phyloP scores from a whole-genome alignment of 2,888 invertebrate genomes.

The Charanyca ferruginea region DNA sequence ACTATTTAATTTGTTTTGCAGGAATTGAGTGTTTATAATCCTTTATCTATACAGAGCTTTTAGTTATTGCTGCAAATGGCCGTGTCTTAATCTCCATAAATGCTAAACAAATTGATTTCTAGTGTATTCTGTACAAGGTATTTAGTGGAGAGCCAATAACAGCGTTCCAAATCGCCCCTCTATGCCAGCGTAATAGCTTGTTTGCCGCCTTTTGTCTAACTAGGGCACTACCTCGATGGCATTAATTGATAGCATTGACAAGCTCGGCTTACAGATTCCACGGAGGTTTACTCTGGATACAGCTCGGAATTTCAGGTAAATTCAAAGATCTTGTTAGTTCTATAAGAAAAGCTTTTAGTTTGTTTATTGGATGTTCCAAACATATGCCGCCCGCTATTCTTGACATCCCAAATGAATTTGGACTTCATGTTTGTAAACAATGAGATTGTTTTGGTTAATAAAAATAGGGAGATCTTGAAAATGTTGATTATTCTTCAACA shows the following conservation, averaged over 20 bases:
- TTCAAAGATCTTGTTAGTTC: slow-evolving; percentile 57
- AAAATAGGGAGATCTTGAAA: slow-evolving; percentile 42
- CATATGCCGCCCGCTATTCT: slow-evolving; percentile 18
- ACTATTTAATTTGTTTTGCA: not conserved
- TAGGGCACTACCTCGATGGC: slow-evolving; percentile 82
- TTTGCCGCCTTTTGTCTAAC: slow-evolving; percentile 82
- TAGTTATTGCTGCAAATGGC: slow-evolving; percentile 35
- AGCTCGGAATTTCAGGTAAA: slow-evolving; percentile 65
- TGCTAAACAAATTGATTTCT: slow-evolving; percentile 50
- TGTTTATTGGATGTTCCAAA: slow-evolving; percentile 29
- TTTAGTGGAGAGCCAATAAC: slow-evolving; percentile 71
- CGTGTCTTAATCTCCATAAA: slow-evolving; percentile 40
- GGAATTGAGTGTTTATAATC: slow-evolving; percentile 3
- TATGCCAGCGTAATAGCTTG: slow-evolving; percentile 75
- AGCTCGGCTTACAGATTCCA: slow-evolving; percentile 73
- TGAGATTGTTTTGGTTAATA: slow-evolving; percentile 39
- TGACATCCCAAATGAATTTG: slow-evolving; percentile 31
- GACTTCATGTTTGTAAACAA: slow-evolving; percentile 45
- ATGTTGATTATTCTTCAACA: slow-evolving; percentile 36
- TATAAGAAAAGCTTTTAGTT: slow-evolving; percentile 48
- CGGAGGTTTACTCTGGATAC: slow-evolving; percentile 61
- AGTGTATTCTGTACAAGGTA: slow-evolving; percentile 59
- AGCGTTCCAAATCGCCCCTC: slow-evolving; percentile 71
- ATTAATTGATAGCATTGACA: slow-evolving; percentile 86
- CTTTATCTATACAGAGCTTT: slow-evolving; percentile 27